Evolutionary conservation across 1,140 invertebrate species (phyloP), one percentile per base, ranked within the genome.

Genomic region (Cataglyphis hispanica): DNA sequence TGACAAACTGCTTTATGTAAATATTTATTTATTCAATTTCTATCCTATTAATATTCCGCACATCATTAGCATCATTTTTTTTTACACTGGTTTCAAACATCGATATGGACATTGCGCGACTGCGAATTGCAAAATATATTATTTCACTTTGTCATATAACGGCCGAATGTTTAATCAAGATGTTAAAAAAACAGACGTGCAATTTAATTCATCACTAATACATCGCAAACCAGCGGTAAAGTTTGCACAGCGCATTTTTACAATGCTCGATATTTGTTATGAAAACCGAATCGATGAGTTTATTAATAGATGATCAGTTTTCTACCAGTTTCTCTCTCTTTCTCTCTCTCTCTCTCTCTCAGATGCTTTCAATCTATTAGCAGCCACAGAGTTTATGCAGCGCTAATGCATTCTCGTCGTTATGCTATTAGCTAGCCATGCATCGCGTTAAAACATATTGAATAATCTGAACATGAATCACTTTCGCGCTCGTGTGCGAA

Each of bases 61-160:
- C 27, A 37, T 60, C 5, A 60, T 72, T 83, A 81, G 67, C 37
- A 72, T 81, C 37, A 72, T 81, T 81, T 81, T 81, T 67, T 83
- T 46, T 43, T 72, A 25, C 31, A 43, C 25, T 43, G 53, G 40
- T 81, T n/a, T 19, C 34, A 7, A 13, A 27, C 53, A 83, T 83
- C 53, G 53, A 83, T 72, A 46, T 72, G 53, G 27, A 60, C 37
- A 37, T 40, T 16, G 69, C 74, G 43, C 40, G 58, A 85, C 27
- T 27, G 50, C 56, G 83, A 66, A 85, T 87, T 37, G 66, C 40
- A 60, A 87, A 74, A 87, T 87, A 72, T 67, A 86, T 87, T 85
- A 78, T 78, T 77, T 43, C 43, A 56, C 50, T 50, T 56, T 60
- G 78, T 81, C 66, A 58, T 60, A 58, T 31, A 53, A 43, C 31